A percentile compares a stretch with the other conserved stretches of the same genome.
These are phyloP conservation scores for Virgularia gustaviana DNA, from an alignment of 92 coral and sea anemone genomes.

Conservation along the genomic window DNA sequence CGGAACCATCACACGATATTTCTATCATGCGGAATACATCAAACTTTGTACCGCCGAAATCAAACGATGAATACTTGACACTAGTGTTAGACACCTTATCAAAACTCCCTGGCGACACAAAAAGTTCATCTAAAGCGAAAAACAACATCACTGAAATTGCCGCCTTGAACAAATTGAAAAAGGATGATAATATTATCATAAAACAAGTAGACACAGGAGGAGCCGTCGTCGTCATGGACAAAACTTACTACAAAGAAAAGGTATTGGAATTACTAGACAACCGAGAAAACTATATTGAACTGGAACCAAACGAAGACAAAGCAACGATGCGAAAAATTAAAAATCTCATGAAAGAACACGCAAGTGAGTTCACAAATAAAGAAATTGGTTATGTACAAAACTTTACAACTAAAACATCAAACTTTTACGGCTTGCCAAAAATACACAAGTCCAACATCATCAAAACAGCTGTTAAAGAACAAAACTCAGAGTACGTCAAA, in stretches of 20 bases:
- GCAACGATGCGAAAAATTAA: background rate
- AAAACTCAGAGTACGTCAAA: no score
- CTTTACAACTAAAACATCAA: no score
- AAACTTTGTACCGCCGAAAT: background rate
- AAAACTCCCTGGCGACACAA: background rate
- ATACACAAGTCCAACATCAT: no score
- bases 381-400: no score
- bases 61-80: background rate
- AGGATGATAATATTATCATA: background rate
- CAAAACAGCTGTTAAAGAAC: no score
- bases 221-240: background rate
- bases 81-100: background rate
- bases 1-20: background rate
- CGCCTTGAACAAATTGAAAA: background rate
- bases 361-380: slow-evolving; percentile 10
- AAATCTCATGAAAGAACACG: background rate
- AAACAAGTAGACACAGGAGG: slow-evolving; percentile 7
- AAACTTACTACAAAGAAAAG: slow-evolving; percentile 2
- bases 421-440: no score
- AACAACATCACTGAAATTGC: background rate
- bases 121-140: background rate
- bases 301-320: background rate
- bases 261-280: background rate
- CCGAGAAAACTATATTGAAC: background rate
- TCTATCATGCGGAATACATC: background rate